Evolutionary conservation across 2,113 vertebrate species (phyloP).

Genomic region (Zosterops lateralis): DNA sequence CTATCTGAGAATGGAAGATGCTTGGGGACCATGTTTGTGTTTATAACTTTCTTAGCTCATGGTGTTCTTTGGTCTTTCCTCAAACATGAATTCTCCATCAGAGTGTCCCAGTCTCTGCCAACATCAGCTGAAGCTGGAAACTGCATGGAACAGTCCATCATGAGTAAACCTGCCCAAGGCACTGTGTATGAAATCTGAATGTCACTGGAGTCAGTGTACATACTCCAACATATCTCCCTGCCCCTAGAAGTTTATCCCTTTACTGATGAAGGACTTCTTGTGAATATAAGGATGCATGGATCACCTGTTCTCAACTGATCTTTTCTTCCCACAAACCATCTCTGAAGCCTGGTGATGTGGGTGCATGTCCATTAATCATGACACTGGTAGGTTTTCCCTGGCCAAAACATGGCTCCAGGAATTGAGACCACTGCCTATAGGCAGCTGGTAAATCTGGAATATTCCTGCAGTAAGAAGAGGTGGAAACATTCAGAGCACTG

Average conservation of each 20-base stretch:
- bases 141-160: accelerated
- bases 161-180: neutral
- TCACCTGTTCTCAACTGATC: neutral
- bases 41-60: neutral
- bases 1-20: neutral
- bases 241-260: neutral
- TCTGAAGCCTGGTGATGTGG: neutral
- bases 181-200: neutral
- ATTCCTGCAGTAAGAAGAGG: neutral
- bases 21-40: neutral
- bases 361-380: neutral
- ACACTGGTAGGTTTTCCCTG: neutral
- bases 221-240: neutral
- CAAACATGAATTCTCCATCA: neutral
- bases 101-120: neutral
- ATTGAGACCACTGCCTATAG: neutral
- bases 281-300: neutral
- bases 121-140: neutral
- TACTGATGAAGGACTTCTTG: accelerated
- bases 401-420: neutral
- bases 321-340: neutral
- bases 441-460: neutral
- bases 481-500: neutral
- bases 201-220: neutral
- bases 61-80: neutral